Conservation (phyloP, 2,888 invertebrate genomes). For the Unio pictorum region DNA sequence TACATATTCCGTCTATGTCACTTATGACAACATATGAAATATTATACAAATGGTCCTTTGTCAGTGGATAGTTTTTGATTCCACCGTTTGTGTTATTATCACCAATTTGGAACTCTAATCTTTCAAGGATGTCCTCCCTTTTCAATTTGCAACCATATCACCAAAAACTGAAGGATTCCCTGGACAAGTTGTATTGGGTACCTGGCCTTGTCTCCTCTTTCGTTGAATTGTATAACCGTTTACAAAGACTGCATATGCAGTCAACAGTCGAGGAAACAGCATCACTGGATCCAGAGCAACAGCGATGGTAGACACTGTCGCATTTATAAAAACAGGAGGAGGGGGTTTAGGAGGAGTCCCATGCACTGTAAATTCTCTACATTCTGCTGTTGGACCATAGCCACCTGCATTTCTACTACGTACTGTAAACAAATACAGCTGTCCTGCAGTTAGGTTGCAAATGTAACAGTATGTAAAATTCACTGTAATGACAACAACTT, state of each 20-base stretch:
- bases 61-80: conserved; percentile 84
- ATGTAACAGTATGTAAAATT: conserved; percentile 47
- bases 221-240: conserved; percentile 74
- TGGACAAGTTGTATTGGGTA: conserved; percentile 71
- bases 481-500: conserved; percentile 5
- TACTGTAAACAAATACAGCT: conserved; percentile 82
- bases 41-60: conserved; percentile 76
- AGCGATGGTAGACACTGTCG: conserved; percentile 78
- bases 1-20: conserved; percentile 78
- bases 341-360: conserved; percentile 80
- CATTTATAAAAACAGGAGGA: conserved; percentile 78
- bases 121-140: conserved; percentile 77
- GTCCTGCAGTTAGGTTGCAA: conserved; percentile 80
- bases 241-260: conserved; percentile 82
- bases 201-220: conserved; percentile 56
- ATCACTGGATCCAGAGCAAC: conserved; percentile 80
- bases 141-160: conserved; percentile 79
- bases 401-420: conserved; percentile 76
- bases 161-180: conserved; percentile 36
- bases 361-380: conserved; percentile 80
- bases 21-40: conserved; percentile 83
- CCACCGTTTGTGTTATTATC: conserved; percentile 83
- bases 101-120: conserved; percentile 81
- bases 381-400: conserved; percentile 74
- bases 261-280: conserved; percentile 85